Base-by-base conservation (phyloP, 2,888 invertebrate species). In the Plutella xylostella region DNA sequence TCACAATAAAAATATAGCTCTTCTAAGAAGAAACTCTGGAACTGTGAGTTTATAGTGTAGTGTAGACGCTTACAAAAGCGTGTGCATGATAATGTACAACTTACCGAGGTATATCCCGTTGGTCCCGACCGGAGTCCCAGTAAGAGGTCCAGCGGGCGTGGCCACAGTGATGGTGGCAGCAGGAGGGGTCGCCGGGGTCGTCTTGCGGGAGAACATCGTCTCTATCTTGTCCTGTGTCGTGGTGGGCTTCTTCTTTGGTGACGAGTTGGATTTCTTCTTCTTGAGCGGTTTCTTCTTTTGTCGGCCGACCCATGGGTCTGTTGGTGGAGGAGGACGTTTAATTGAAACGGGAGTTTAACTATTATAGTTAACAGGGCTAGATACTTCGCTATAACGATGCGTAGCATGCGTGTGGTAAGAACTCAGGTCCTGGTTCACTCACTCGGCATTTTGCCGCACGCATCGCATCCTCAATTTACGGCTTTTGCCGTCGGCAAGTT, bases 221-320 rank as follows among this genome's bases (percentile, higher is more conserved):
- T 91, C 91, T 30, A 93, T 90, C 77, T 92, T 92, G 63, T 93
- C 93, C 71, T 93, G 93, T 0, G 92, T 93, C 5, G 87, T 87
- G 45, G 87, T 68, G 6, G 87, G 63, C 60, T 90, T 90, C 68
- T 89, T 88, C 55, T 83, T 84, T 0, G 68, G 65, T 7, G 51
- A 43, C 0, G 63, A 56, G 0, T 72, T 64, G 48, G 85, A 80
- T 49, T 87, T 86, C 60, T 88, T 88, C 61, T 87, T 87, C 45
- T 88, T 87, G 15, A 87, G 85, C 51, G 88, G 89, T 51, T 90
- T 88, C 58, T 90, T 88, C 51, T 90, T 88, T n/a, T n/a, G n/a
- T 42, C 88, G 85, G 14, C 86, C 85, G 35, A 92, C 87, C 93
- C 94, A 94, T 0, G 93, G 94, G 75, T 94, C 94, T 86, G 76